Base-by-base conservation (phyloP, 2,113 vertebrate genomes). In the Microcebus lehilahytsara region DNA sequence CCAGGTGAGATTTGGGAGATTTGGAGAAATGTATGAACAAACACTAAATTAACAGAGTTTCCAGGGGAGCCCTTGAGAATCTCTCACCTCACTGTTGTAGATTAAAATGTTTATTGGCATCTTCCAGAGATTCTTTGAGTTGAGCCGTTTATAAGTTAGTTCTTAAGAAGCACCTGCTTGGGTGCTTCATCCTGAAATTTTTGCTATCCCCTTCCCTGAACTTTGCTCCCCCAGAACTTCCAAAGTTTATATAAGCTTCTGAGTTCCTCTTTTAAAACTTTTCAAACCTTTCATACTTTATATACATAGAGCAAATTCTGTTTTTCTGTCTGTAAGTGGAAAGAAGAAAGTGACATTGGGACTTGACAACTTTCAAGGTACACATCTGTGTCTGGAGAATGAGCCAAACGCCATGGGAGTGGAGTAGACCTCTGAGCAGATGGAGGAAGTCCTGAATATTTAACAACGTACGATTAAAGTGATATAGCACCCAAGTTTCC, bases 231-330 rank as follows among this genome's bases (percentile, higher is more conserved):
- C 30, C 3, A 81, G 30, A 75, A 77, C 66, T 66, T 85, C 34
- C 66, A 78, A 91, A 74, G 40, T 49, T 80, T 94, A 30, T 27
- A 1, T 32, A 49, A n/a, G 34, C 62, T 95, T 95, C 64, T 58
- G 17, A 89, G 87, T 80, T 90, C 64, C 37, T 87, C 6, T 64
- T 60, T 93, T 97, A 49, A 96, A 93, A 53, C 16, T 6, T 78
- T 92, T 66, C 2, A 12, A 20, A 60, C 16, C 10, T 78, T 92
- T 66, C 1, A 16, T 20, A 19, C 64, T 92, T 78, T 27, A 83
- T 81, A 66, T 32, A 85, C 17, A 23, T 25, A 81, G 30, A 71
- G 16, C 37, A 62, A 85, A 19, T 96, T 93, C 37, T 89, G 9
- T 91, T 96, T 93, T 83, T 12, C 30, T 93, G 62, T 56, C 22